Evolutionary conservation across 2,888 invertebrate species (phyloP).

Genomic region (Ischnura elegans): DNA sequence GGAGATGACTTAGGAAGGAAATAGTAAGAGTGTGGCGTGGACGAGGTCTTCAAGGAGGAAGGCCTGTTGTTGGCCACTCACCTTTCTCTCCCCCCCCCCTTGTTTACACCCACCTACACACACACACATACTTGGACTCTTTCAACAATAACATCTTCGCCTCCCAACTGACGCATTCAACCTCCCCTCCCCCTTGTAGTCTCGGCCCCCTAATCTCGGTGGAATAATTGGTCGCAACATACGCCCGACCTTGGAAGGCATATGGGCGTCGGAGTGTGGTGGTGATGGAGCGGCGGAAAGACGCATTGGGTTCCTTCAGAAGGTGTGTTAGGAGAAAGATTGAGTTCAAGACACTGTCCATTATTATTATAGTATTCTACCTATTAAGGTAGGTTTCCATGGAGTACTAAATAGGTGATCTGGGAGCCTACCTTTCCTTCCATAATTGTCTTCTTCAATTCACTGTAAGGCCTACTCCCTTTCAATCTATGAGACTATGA

Average conservation of each 20-base stretch:
- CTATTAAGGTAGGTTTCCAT: too few relatives aligned
- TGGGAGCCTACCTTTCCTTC: too few relatives aligned
- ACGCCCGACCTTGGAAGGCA: neutral
- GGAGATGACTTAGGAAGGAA: neutral
- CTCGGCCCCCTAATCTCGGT: neutral
- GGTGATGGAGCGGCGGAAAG: too few relatives aligned
- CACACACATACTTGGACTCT: neutral
- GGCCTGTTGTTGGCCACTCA: neutral
- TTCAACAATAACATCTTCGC: conserved; percentile 24
- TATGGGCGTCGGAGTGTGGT: neutral
- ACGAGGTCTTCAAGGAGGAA: neutral
- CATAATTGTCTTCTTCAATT: too few relatives aligned
- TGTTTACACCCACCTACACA: neutral
- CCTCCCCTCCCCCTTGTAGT: neutral
- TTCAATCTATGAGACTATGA: too few relatives aligned
- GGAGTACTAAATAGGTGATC: too few relatives aligned
- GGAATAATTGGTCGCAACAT: conserved; percentile 49
- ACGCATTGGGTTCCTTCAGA: too few relatives aligned
- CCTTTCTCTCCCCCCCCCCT: neutral
- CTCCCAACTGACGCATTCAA: neutral
- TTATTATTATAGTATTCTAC: too few relatives aligned
- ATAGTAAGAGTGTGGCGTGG: neutral
- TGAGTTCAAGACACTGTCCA: too few relatives aligned
- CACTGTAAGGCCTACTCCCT: too few relatives aligned
- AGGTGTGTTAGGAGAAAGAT: too few relatives aligned